Conservation (phyloP, 2,797 vertebrate genomes). For the Amphiprion clarkii region DNA sequence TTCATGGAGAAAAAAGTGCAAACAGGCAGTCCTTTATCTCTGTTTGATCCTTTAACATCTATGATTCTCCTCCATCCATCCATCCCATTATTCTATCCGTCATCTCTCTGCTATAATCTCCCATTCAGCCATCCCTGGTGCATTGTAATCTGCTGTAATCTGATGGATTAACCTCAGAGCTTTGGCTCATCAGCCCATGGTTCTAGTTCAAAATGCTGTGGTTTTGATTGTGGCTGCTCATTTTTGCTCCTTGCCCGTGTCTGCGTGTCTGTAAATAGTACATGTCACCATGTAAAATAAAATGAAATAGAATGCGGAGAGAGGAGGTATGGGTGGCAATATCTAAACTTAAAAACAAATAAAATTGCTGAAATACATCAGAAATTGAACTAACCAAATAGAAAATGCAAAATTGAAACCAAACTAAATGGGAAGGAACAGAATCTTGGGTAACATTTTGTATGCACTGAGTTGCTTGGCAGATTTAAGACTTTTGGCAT, state of each 20-base stretch:
- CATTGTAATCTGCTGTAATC: constrained; percentile 83
- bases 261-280: not conserved
- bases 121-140: constrained; percentile 65
- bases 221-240: constrained; percentile 36
- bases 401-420: not conserved
- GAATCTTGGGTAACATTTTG: not conserved
- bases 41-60: constrained; percentile 55
- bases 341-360: not conserved
- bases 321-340: not conserved
- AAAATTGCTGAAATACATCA: not conserved
- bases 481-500: not conserved
- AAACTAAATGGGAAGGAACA: not conserved
- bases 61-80: constrained; percentile 32
- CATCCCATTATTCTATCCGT: constrained; percentile 64
- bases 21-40: constrained; percentile 43
- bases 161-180: constrained; percentile 79
- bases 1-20: constrained; percentile 6
- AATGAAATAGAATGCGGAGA: not conserved
- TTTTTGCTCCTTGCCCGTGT: constrained; percentile 19
- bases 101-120: constrained; percentile 70
- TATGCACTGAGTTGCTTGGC: not conserved
- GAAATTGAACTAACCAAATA: not conserved
- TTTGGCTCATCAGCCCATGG: constrained; percentile 68
- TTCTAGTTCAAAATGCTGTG: constrained; percentile 48
- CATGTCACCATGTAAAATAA: not conserved